Base-by-base conservation (phyloP, 2,888 invertebrate genomes). In the Fissipunctia ypsillon region DNA sequence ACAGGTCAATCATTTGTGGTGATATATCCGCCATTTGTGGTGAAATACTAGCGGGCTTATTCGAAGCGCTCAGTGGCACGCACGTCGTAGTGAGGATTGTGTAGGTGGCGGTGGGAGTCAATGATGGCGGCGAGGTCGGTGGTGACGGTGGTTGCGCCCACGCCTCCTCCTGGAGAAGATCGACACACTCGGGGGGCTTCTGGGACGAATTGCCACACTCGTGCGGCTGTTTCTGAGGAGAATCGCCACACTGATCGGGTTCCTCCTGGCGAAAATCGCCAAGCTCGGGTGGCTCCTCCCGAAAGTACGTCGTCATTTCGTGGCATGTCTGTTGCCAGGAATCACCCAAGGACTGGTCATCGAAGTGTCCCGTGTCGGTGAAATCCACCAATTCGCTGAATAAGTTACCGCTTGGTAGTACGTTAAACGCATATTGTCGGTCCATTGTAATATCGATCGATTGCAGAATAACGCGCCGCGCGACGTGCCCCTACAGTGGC, bases 381-480 rank as follows among this genome's bases (percentile, higher is more conserved):
- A 70, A 43, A 16, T 72, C 70, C 25, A 73, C 73, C 25, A 22
- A 31, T 25, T 70, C 70, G 22, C 43, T 70, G 7, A 72, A 35
- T 54, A 54, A 43, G 52, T 43, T 54, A 16, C 69, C 69, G 19
- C 72, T 52, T 14, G 72, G 72, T 25, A 31, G 69, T 50, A 31
- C 52, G 31, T 70, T 72, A 31, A 35, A 72, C 31, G 52, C 14
- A 54, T 54, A 41, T 52, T 31, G 22, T 31, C 19, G 43, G 52
- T 70, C 25, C 72, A 54, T 72, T 43, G 22, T 45, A 19, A 12
- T 66, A 70, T 70, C 72, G 52, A 70, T 72, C 73, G 72, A 28
- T 41, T 43, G 72, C 52, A 72, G 72, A 54, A 25, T 7, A 25
- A 50, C 69, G 69, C 69, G 38, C 72, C 52, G 43, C 73, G 70